Evolutionary conservation across 2,888 invertebrate genomes (phyloP), one percentile per base, ranked within the genome.

Genomic region (Drosophila atripex): DNA sequence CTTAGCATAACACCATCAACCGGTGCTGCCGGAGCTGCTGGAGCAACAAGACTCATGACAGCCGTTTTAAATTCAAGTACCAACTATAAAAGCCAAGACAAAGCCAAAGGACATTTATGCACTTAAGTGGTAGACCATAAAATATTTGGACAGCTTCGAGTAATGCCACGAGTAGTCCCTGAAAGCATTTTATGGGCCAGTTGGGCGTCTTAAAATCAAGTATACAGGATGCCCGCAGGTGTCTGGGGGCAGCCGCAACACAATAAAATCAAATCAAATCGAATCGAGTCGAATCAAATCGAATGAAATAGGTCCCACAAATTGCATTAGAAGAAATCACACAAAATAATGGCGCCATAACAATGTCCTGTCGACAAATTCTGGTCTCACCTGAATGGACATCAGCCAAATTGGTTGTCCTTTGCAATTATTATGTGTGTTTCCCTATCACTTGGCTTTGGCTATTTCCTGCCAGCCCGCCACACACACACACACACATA

Each of bases 101-200:
- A 85, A 79, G 79, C 74, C 74, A 46, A 41, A 41, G 66, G 78
- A 70, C 65, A 63, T 61, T 60, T 66, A 58, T 66, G 76, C 73
- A 84, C 85, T 86, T 71, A 71, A 86, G 77, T 80, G 78, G 73
- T 78, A 57, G 71, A 60, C 69, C 78, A 78, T 82, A 80, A 82
- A 82, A 83, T 73, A 82, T 71, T 70, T 72, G 46, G 63, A 69
- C 52, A 47, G 47, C 53, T 35, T 52, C 21, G 66, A 85, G 77
- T 76, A 71, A 75, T 72, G 61, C 30, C 12, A 9, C 47, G 76
- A 75, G 74, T 76, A 76, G 68, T 76, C 71, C 68, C 68, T 52
- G 64, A 51, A 43, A 58, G 51, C 28, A 50, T 70, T 70, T 70
- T 70, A 70, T 70, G 69, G 70, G 60, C 38, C 57, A 68, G 38